Evolutionary conservation across 2,888 invertebrate genomes (phyloP).

Genomic region (Epinotia ramella): DNA sequence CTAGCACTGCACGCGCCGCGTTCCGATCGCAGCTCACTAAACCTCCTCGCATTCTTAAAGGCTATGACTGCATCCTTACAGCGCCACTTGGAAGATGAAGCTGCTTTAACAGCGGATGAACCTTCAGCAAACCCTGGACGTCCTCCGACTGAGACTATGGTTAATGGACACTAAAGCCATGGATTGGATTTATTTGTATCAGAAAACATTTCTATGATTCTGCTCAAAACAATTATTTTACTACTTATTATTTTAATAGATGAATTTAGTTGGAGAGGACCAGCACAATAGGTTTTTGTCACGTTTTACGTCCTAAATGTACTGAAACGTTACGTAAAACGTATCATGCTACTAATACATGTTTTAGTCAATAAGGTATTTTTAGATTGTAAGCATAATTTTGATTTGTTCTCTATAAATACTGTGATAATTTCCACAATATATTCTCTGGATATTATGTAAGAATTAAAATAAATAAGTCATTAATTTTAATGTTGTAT

Average conservation of each 20-base stretch:
- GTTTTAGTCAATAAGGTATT: conserved; percentile 1
- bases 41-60: conserved; percentile 55
- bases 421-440: conserved; percentile 31
- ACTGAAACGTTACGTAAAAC: too few species aligned
- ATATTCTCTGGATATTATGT: conserved; percentile 1
- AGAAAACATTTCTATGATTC: neutral
- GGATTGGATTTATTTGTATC: neutral
- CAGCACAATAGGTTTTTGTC: too few species aligned
- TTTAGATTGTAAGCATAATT: conserved; percentile 28
- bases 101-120: conserved; percentile 50
- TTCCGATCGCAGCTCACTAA: conserved; percentile 38
- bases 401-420: conserved; percentile 16
- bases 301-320: too few species aligned
- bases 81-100: conserved; percentile 60
- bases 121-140: conserved; percentile 5
- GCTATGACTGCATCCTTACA: conserved; percentile 62
- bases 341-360: neutral
- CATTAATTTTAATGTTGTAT: neutral
- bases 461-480: conserved; percentile 25
- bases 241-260: neutral
- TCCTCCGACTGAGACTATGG: conserved; percentile 1
- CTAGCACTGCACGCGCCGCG: conserved; percentile 82
- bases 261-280: neutral
- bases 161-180: conserved; percentile 33
- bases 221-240: neutral